phyloP scores from a whole-genome alignment of 2,888 invertebrate species.

The Andricus curvator region DNA sequence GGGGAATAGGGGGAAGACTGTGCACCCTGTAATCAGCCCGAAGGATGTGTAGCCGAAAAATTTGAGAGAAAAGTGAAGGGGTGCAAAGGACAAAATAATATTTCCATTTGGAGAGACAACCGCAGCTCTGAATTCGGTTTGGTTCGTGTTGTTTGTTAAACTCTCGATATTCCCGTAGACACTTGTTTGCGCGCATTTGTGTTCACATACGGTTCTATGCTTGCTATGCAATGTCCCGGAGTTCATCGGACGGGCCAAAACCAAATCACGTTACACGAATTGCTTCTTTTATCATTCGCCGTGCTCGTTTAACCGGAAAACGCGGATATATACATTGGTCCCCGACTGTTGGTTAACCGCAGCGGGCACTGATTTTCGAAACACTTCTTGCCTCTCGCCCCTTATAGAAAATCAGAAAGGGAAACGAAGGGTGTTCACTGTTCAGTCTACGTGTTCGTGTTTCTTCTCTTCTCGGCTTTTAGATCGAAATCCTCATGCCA shows the following conservation, averaged over 20 bases:
- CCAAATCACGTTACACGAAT: slow-evolving; percentile 1
- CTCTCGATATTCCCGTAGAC: slow-evolving; percentile 3
- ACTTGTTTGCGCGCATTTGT: neutral
- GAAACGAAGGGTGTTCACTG: neutral
- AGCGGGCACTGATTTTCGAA: neutral
- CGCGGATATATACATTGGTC: neutral
- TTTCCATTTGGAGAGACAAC: neutral
- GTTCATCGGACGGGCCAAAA: slow-evolving; percentile 2
- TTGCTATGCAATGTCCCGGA: neutral
- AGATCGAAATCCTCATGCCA: neutral
- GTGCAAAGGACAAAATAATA: neutral
- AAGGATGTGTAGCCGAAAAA: too few relatives aligned
- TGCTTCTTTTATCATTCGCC: neutral
- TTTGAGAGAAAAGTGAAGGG: neutral
- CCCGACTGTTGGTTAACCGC: neutral
- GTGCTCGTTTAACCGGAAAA: slow-evolving; percentile 10
- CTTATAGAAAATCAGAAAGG: neutral
- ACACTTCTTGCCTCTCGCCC: neutral
- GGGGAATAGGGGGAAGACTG: too few relatives aligned
- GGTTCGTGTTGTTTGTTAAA: neutral
- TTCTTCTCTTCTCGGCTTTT: slow-evolving; percentile 2
- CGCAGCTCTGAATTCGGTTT: neutral
- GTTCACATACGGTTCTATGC: slow-evolving; percentile 1
- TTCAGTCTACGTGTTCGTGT: neutral
- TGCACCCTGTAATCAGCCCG: too few relatives aligned